A percentile compares a stretch with the other conserved stretches of the same genome.
These are phyloP conservation scores for Tamias sibiricus DNA, from an alignment of 2,113 vertebrate species.

Conservation along the genomic window DNA sequence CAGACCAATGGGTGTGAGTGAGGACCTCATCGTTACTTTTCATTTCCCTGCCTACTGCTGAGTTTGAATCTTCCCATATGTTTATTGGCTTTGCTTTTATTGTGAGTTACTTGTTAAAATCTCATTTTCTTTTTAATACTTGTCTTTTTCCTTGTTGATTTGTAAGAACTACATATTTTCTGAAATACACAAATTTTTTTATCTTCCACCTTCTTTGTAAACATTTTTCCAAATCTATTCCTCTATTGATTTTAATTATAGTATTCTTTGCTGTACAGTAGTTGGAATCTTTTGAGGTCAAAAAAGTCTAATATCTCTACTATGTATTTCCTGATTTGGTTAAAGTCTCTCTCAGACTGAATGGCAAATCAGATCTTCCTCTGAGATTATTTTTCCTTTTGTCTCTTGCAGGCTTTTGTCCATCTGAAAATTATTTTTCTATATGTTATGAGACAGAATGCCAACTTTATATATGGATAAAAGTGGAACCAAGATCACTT, in stretches of 20 bases:
- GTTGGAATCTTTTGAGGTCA: not conserved
- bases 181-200: not conserved
- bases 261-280: not conserved
- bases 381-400: not conserved
- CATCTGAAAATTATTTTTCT: constrained; percentile 31
- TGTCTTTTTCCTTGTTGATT: not conserved
- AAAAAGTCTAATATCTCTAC: not conserved
- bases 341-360: not conserved
- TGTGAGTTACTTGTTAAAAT: not conserved
- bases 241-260: constrained; percentile 1
- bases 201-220: not conserved
- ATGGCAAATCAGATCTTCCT: constrained; percentile 11
- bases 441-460: not conserved
- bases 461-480: constrained; percentile 8
- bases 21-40: not conserved
- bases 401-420: not conserved
- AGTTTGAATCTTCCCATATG: not conserved
- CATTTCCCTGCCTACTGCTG: not conserved
- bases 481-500: not conserved
- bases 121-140: not conserved
- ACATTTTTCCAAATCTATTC: not conserved
- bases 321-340: not conserved
- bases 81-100: not conserved
- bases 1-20: not conserved
- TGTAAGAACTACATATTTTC: not conserved